Percentiles rank a stretch among this genome's conserved stretches.
Evolutionary conservation across 2,888 invertebrate species (phyloP).

Genomic region (Marasmarcha lunaedactyla): DNA sequence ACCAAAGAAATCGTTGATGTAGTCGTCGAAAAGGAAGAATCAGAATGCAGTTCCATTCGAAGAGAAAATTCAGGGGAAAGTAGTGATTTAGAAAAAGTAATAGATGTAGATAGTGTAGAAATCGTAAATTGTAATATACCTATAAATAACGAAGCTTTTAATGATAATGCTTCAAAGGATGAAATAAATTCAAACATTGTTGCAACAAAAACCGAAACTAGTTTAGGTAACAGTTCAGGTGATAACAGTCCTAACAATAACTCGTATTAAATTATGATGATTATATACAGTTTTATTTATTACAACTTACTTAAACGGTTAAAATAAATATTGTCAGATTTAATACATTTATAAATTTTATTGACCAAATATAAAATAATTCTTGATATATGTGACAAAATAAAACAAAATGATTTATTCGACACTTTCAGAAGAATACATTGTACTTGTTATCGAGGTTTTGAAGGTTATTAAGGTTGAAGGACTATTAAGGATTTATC

Average conservation of each 20-base stretch:
- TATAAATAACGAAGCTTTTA: slow-evolving; percentile 18
- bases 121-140: slow-evolving; percentile 26
- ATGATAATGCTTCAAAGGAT: slow-evolving; percentile 33
- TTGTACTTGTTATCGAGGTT: no score
- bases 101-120: slow-evolving; percentile 26
- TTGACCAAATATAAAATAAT: no score
- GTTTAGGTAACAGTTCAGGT: slow-evolving; percentile 30
- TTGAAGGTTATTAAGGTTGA: no score
- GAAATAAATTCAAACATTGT: slow-evolving; percentile 58
- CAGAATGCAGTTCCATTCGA: slow-evolving; percentile 19
- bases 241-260: slow-evolving; percentile 60
- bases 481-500: no score
- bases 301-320: neutral
- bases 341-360: no score
- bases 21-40: slow-evolving; percentile 44
- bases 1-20: slow-evolving; percentile 44
- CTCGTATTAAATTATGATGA: slow-evolving; percentile 48
- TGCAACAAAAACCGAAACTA: slow-evolving; percentile 33
- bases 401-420: no score
- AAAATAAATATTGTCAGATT: neutral
- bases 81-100: slow-evolving; percentile 31
- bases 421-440: no score
- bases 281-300: slow-evolving; percentile 1
- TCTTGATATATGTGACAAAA: no score
- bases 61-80: slow-evolving; percentile 22